Evolutionary conservation across 2,797 vertebrate species (phyloP).

Genomic region (Urocyon cinereoargenteus): DNA sequence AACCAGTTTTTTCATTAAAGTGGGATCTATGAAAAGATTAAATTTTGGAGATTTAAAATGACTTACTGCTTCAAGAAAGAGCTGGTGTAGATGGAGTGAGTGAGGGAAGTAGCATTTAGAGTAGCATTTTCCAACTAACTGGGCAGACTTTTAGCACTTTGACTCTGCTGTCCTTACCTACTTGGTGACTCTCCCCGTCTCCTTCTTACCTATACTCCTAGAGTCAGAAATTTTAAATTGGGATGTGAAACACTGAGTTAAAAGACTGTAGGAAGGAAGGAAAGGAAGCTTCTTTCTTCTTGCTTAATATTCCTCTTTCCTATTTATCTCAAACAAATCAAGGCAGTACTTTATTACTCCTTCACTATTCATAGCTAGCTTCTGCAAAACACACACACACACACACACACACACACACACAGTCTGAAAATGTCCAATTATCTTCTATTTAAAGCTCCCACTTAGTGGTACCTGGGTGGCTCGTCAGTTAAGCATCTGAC

Average conservation of each 20-base stretch:
- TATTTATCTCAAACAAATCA: conserved; percentile 46
- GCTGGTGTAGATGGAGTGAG: background rate
- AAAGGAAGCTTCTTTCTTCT: background rate
- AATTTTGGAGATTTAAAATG: conserved; percentile 41
- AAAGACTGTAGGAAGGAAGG: background rate
- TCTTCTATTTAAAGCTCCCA: conserved; percentile 30
- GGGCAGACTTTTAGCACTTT: background rate
- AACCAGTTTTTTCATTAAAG: background rate
- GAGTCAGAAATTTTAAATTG: conserved; percentile 31
- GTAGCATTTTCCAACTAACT: conserved; percentile 29
- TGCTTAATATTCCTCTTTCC: background rate
- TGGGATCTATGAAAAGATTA: background rate
- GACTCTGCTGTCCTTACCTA: background rate
- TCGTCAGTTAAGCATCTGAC: background rate
- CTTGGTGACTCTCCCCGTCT: background rate
- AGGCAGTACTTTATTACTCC: conserved; percentile 36
- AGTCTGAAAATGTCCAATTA: conserved; percentile 30
- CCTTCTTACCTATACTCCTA: background rate
- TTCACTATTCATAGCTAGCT: background rate
- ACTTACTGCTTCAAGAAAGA: conserved; percentile 19
- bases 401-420: no score
- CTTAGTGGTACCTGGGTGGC: background rate
- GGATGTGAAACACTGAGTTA: background rate
- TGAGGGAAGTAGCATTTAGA: background rate
- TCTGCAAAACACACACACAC: conserved; percentile 13